These are phyloP conservation scores for Mus pahari DNA, from an alignment of 2,113 vertebrate genomes.

Conservation along the genomic window DNA sequence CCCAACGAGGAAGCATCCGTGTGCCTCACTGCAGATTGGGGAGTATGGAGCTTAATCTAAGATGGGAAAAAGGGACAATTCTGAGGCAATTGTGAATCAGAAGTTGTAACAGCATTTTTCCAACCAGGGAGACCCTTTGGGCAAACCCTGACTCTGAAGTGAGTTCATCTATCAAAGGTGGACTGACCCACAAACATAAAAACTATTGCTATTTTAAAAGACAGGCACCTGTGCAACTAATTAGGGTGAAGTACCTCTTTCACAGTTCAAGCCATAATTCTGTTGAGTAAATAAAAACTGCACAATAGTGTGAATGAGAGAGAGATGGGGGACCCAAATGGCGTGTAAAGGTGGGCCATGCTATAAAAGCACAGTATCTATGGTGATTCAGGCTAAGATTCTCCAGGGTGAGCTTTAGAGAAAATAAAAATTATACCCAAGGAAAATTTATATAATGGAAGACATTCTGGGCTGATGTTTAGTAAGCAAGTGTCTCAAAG, in stretches of 20 bases:
- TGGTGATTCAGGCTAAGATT: background rate
- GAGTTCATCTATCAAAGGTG: slow-evolving; percentile 83
- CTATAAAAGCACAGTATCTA: slow-evolving; percentile 32
- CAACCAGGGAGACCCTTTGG: slow-evolving; percentile 74
- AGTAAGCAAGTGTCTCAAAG: slow-evolving; percentile 3
- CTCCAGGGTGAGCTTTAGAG: background rate
- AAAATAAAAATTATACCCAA: background rate
- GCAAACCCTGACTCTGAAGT: slow-evolving; percentile 72
- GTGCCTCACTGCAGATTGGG: slow-evolving; percentile 76
- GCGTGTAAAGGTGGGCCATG: slow-evolving; percentile 43
- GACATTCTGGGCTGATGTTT: background rate
- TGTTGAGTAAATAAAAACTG: slow-evolving; percentile 82
- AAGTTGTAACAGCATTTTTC: slow-evolving; percentile 76
- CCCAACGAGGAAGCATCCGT: slow-evolving; percentile 77
- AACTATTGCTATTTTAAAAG: slow-evolving; percentile 64
- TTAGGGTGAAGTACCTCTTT: slow-evolving; percentile 85
- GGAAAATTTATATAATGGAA: slow-evolving; percentile 41
- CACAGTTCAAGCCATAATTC: slow-evolving; percentile 79
- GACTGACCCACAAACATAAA: slow-evolving; percentile 85
- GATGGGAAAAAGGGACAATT: slow-evolving; percentile 81
- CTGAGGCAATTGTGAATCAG: slow-evolving; percentile 80
- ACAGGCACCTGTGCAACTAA: slow-evolving; percentile 87
- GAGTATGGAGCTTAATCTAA: slow-evolving; percentile 77
- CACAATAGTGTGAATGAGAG: slow-evolving; percentile 72
- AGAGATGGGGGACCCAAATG: slow-evolving; percentile 52